Conservation (phyloP, 2,888 invertebrate species). For the Oxyscelio sp. region DNA sequence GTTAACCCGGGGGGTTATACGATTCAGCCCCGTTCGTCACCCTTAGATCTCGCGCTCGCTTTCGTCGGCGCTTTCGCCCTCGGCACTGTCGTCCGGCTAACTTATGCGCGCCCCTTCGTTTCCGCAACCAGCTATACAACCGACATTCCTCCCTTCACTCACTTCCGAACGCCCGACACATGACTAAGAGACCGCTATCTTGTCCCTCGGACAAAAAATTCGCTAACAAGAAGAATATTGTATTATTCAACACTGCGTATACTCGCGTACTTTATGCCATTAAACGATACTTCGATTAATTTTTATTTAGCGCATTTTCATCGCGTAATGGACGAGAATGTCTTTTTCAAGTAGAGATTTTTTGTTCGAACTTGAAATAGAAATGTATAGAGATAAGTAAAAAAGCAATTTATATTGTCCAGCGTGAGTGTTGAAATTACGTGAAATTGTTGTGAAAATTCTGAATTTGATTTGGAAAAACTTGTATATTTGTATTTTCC, state of each 20-base stretch:
- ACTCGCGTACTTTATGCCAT: slow-evolving; percentile 8
- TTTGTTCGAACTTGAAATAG: too few relatives aligned
- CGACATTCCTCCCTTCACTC: slow-evolving; percentile 77
- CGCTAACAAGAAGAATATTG: slow-evolving; percentile 48
- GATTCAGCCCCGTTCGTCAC: slow-evolving; percentile 76
- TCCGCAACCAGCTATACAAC: slow-evolving; percentile 82
- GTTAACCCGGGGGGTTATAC: slow-evolving; percentile 86
- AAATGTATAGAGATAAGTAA: too few relatives aligned
- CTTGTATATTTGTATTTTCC: too few relatives aligned
- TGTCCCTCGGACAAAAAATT: slow-evolving; percentile 74
- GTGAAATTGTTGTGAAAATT: too few relatives aligned
- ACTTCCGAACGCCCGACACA: slow-evolving; percentile 77
- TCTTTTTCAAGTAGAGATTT: too few relatives aligned
- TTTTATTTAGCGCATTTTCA: slow-evolving; percentile 6
- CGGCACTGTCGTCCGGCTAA: slow-evolving; percentile 81
- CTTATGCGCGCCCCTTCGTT: slow-evolving; percentile 87
- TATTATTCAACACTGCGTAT: slow-evolving; percentile 38
- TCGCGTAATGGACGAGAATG: neutral
- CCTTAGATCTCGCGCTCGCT: slow-evolving; percentile 76
- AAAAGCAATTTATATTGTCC: too few relatives aligned
- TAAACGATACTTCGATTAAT: slow-evolving; percentile 19
- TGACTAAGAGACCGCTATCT: slow-evolving; percentile 82
- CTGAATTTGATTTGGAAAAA: too few relatives aligned
- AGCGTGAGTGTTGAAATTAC: too few relatives aligned
- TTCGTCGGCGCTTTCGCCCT: slow-evolving; percentile 82